Percentiles rank a stretch among this genome's conserved stretches.
These are phyloP conservation scores for Phengaris alcon DNA, from an alignment of 2,888 invertebrate species.

Conservation along the genomic window DNA sequence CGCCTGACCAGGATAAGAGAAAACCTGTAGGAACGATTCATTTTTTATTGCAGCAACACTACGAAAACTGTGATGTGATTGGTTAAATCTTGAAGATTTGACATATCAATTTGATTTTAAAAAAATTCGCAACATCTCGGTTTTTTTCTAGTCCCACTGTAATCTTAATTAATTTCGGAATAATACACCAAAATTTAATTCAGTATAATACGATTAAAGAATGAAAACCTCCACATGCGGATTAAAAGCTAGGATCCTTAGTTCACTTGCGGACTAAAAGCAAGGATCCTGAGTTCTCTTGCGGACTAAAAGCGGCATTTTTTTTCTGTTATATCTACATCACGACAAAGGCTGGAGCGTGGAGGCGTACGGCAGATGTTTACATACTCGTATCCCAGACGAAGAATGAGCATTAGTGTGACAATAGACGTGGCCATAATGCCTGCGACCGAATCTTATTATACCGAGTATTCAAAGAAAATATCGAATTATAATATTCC, in stretches of 20 bases:
- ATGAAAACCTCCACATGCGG: not conserved
- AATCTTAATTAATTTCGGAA: too few relatives aligned
- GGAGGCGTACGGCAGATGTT: conserved; percentile 66
- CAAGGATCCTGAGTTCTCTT: not conserved
- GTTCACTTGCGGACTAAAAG: not conserved
- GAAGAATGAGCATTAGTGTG: conserved; percentile 56
- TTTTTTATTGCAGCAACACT: too few relatives aligned
- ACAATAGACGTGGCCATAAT: conserved; percentile 59
- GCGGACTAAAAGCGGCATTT: conserved; percentile 9
- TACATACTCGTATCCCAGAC: conserved; percentile 47
- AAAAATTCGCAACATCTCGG: too few relatives aligned
- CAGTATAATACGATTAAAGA: not conserved
- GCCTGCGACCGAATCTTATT: conserved; percentile 62
- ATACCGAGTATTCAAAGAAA: conserved; percentile 44
- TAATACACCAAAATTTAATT: too few relatives aligned
- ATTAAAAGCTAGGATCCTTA: too few relatives aligned
- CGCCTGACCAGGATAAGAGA: not conserved
- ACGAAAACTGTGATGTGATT: too few relatives aligned
- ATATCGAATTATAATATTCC: conserved; percentile 28
- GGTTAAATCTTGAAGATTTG: too few relatives aligned
- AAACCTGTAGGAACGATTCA: too few relatives aligned
- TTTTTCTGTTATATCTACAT: conserved; percentile 23
- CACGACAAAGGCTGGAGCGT: conserved; percentile 42
- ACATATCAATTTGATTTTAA: too few relatives aligned
- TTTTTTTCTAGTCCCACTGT: too few relatives aligned